Evolutionary conservation across 2,797 vertebrate species (phyloP).

Genomic region (Oreonectes daqikongensis): DNA sequence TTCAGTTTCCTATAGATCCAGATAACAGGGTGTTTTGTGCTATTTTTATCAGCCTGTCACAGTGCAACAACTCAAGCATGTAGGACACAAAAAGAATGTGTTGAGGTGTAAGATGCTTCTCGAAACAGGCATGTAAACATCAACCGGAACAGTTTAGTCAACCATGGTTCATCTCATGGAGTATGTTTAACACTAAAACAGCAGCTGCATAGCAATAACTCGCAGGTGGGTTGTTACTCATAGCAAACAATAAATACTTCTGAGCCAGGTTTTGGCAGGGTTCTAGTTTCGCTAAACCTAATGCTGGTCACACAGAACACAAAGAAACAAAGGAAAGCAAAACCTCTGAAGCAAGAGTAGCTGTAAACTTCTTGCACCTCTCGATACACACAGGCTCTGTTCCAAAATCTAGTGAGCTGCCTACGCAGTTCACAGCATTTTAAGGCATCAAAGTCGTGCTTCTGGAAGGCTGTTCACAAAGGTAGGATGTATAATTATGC

Average conservation of each 20-base stretch:
- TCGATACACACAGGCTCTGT: not conserved
- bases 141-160: not conserved
- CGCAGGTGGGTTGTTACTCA: slow-evolving; percentile 38
- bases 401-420: not conserved
- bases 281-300: not conserved
- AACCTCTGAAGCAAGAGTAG: not conserved
- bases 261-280: not conserved
- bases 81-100: slow-evolving; percentile 18
- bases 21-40: slow-evolving; percentile 20
- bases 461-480: not conserved
- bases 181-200: slow-evolving; percentile 17
- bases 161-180: slow-evolving; percentile 41
- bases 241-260: slow-evolving; percentile 8
- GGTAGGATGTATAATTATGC: not conserved
- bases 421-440: not conserved
- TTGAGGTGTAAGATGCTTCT: not conserved
- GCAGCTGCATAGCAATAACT: slow-evolving; percentile 40
- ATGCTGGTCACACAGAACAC: not conserved
- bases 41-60: slow-evolving; percentile 28
- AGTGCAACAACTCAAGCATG: not conserved
- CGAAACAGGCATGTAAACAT: not conserved
- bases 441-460: not conserved
- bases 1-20: slow-evolving; percentile 24
- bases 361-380: not conserved
- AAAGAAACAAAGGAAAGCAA: slow-evolving; percentile 8